These are phyloP conservation scores for Carposina sasakii DNA, from an alignment of 1,140 invertebrate species.

Conservation along the genomic window DNA sequence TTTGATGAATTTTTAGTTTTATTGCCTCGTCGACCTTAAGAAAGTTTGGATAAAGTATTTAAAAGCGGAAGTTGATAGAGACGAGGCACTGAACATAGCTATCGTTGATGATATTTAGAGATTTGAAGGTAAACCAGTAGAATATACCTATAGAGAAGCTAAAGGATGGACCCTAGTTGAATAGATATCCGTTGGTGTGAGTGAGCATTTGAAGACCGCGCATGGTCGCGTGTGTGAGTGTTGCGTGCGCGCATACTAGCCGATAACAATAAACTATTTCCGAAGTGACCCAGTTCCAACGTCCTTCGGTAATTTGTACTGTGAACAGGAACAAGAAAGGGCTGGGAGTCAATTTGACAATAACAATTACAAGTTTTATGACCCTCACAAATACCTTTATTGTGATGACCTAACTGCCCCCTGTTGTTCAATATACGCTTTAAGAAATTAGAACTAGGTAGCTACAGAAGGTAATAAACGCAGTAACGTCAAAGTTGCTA, in stretches of 20 bases:
- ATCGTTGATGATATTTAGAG: conserved; percentile 19
- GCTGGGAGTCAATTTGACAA: conserved; percentile 54
- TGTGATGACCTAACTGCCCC: conserved; percentile 17
- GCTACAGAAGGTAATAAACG: too few species aligned
- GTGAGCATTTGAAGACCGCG: conserved; percentile 39
- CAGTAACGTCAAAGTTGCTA: too few species aligned
- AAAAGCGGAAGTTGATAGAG: conserved; percentile 60
- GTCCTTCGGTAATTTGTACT: conserved; percentile 70
- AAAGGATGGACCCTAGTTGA: conserved; percentile 62
- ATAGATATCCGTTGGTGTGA: conserved; percentile 31
- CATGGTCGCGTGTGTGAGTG: conserved; percentile 41
- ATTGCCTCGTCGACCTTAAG: conserved; percentile 60
- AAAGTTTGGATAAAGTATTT: conserved; percentile 41
- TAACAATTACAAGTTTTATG: conserved; percentile 46
- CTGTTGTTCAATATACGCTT: too few species aligned
- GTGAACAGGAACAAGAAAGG: conserved; percentile 69
- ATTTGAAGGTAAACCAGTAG: conserved; percentile 52
- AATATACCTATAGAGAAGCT: conserved; percentile 32
- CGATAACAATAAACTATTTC: conserved; percentile 73
- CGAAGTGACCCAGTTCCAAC: conserved; percentile 69
- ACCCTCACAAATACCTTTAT: conserved; percentile 34
- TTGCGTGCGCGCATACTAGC: conserved; percentile 65
- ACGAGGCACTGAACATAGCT: conserved; percentile 35
- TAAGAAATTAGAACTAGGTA: too few species aligned
- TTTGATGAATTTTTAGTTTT: conserved; percentile 55